Evolutionary conservation across 2,797 vertebrate species (phyloP).

Genomic region (Garrulus glandarius): DNA sequence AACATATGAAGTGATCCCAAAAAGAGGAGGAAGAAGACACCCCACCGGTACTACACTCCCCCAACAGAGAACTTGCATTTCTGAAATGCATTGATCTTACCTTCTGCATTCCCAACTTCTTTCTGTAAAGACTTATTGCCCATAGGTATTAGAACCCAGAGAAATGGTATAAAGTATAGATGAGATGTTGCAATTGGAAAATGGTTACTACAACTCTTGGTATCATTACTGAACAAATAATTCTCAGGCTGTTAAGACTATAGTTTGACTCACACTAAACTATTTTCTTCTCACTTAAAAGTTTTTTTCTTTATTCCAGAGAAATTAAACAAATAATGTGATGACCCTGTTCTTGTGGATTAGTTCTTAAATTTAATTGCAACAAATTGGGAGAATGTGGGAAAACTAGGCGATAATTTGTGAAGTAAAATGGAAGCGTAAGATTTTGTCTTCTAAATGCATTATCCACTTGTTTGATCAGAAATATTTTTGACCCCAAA

Average conservation of each 20-base stretch:
- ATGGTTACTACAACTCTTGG: not conserved
- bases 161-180: not conserved
- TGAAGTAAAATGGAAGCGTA: not conserved
- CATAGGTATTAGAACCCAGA: not conserved
- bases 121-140: not conserved
- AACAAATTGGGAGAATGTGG: not conserved
- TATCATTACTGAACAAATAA: not conserved
- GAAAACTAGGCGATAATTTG: not conserved
- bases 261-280: not conserved
- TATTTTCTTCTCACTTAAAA: not conserved
- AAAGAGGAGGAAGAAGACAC: not conserved
- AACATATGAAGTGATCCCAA: not conserved
- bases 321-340: not conserved
- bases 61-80: not conserved
- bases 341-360: not conserved
- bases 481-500: not conserved
- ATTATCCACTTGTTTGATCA: not conserved
- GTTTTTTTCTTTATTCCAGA: not conserved
- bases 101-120: not conserved
- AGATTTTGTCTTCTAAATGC: not conserved
- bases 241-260: not conserved
- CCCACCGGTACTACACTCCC: fast-evolving
- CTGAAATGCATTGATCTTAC: not conserved
- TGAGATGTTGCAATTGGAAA: not conserved
- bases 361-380: not conserved